Evolutionary conservation across 2,888 invertebrate species (phyloP).

Genomic region (Athalia circularis): DNA sequence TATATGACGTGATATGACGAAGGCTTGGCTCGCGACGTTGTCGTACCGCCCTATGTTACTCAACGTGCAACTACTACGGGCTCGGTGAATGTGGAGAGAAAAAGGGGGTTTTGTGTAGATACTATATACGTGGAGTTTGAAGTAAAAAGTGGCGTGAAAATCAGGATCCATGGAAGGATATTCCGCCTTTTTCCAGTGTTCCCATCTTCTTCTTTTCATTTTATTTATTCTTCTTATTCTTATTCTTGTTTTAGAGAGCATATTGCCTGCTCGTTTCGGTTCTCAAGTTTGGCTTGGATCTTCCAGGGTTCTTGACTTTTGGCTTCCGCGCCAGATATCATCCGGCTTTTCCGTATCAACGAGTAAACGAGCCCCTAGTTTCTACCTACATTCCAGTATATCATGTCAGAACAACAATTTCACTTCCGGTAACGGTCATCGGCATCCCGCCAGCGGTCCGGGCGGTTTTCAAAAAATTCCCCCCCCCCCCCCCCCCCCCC

Average conservation of each 20-base stretch:
- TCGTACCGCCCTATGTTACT: too few relatives aligned
- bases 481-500: too few relatives aligned
- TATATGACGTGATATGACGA: too few relatives aligned
- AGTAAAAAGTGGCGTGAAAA: not conserved
- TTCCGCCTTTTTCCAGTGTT: too few relatives aligned
- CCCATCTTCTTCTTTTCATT: not conserved
- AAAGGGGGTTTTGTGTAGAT: too few relatives aligned
- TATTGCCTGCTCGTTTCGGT: conserved; percentile 16
- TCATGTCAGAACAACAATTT: conserved; percentile 66
- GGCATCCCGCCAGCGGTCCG: conserved; percentile 24
- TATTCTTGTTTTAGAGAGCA: conserved; percentile 11
- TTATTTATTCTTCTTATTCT: not conserved
- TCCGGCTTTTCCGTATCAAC: conserved; percentile 69
- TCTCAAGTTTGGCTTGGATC: conserved; percentile 14
- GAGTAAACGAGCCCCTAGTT: conserved; percentile 62
- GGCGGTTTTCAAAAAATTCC: not conserved
- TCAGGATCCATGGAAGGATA: too few relatives aligned
- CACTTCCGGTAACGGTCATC: conserved; percentile 46
- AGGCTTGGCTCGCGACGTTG: too few relatives aligned
- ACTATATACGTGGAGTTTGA: too few relatives aligned
- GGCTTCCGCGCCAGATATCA: conserved; percentile 64
- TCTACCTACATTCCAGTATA: conserved; percentile 59
- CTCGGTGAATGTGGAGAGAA: too few relatives aligned
- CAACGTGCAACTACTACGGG: too few relatives aligned
- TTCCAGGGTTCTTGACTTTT: conserved; percentile 51